Base-by-base conservation (phyloP, 2,888 invertebrate species). In the Pimpla rufipes region DNA sequence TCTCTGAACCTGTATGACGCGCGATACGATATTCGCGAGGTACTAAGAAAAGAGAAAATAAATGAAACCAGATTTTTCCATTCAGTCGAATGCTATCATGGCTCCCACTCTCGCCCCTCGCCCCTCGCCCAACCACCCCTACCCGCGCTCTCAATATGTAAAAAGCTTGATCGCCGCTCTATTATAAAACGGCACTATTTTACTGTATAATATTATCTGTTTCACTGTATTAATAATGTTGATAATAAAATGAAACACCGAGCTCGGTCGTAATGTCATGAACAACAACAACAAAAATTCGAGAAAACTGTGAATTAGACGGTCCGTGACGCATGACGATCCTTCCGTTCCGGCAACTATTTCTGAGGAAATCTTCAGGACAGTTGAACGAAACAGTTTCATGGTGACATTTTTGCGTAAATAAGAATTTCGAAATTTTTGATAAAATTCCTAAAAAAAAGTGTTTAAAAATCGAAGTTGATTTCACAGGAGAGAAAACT, bases 191-290 rank as follows among this genome's bases (percentile, higher is more conserved):
- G 90, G 89, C 90, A 90, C 91, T 91, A 92, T 90, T 91, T 91
- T 90, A 90, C 86, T 92, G 91, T 92, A 92, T 91, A 86, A 91
- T 90, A 90, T 85, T 90, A 89, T 87, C 88, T 90, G 89, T 91
- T 91, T 90, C 88, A 88, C 88, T 91, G 90, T 92, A 92, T 90
- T 89, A 90, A 91, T 90, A 88, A 91, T 90, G 91, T 92, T 92
- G 88, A 91, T 92, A 90, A 92, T 91, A 91, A 92, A 88, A 82
- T 52, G 45, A 81, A 82, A 83, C 71, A 77, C 73, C 71, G 81
- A 77, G 35, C 73, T 68, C 55, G 59, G 50, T 52, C 67, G 76
- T 52, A 52, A 73, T 40, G 18, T 62, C 29, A 29, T 29, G 50
- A 47, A 21, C 10, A 59, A 45, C 18, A 50, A 6, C 13, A 45